phyloP scores from a whole-genome alignment of 2,113 vertebrate species.

The Passer domesticus region DNA sequence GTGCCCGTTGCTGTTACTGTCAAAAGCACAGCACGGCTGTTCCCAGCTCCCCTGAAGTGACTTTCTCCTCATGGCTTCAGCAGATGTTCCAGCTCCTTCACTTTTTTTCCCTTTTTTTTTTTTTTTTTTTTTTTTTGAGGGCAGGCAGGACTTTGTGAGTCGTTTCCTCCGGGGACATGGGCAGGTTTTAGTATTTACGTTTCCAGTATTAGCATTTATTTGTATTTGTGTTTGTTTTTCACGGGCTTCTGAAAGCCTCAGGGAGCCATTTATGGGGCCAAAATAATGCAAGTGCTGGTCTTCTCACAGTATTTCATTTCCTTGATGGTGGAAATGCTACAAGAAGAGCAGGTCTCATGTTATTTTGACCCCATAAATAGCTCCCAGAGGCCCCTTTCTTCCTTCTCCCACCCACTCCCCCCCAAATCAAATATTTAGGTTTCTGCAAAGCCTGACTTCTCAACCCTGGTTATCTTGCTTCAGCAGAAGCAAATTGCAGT shows the following conservation, averaged over 20 bases:
- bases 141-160: slow-evolving; percentile 32
- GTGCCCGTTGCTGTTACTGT: slow-evolving; percentile 23
- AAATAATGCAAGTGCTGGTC: slow-evolving; percentile 67
- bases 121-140: not conserved
- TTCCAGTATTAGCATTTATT: slow-evolving; percentile 68
- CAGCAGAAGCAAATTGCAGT: slow-evolving; percentile 69
- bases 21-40: not conserved
- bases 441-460: slow-evolving; percentile 63
- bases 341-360: slow-evolving; percentile 68
- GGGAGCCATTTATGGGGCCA: slow-evolving; percentile 64
- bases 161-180: slow-evolving; percentile 27
- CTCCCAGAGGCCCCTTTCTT: slow-evolving; percentile 65
- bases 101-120: not conserved
- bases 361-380: slow-evolving; percentile 70
- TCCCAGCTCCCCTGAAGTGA: slow-evolving; percentile 51
- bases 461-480: slow-evolving; percentile 67
- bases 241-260: slow-evolving; percentile 64
- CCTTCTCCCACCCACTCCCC: slow-evolving; percentile 60
- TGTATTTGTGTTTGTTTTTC: slow-evolving; percentile 72
- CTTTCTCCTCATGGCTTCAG: slow-evolving; percentile 53
- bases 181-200: slow-evolving; percentile 66
- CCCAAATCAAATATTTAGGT: slow-evolving; percentile 70
- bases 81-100: slow-evolving; percentile 53
- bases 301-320: slow-evolving; percentile 73
- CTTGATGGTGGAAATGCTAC: slow-evolving; percentile 63